A percentile compares a stretch with the other conserved stretches of the same genome.
These are phyloP conservation scores for Sorex fumeus DNA, from an alignment of 2,113 vertebrate genomes.

Conservation along the genomic window DNA sequence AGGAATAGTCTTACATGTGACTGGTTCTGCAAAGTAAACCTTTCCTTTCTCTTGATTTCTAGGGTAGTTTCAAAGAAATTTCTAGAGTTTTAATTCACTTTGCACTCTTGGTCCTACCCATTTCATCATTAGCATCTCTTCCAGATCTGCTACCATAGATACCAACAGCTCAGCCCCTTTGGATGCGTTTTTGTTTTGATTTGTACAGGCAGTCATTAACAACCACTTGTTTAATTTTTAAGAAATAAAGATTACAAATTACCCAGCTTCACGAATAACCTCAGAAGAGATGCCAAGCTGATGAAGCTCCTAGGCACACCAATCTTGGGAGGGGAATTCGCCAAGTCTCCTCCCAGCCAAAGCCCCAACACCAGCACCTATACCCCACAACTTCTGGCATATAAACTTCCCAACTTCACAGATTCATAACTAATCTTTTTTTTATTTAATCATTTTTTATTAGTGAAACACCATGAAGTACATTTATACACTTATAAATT, in stretches of 20 bases:
- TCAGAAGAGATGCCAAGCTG: too few relatives aligned
- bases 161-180: neutral
- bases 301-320: too few relatives aligned
- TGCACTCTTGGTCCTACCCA: neutral
- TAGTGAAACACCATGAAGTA: too few relatives aligned
- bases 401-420: too few relatives aligned
- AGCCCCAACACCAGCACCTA: too few relatives aligned
- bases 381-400: too few relatives aligned
- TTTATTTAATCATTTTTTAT: too few relatives aligned
- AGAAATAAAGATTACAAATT: neutral
- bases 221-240: conserved; percentile 12
- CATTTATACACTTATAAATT: too few relatives aligned
- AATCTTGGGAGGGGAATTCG: too few relatives aligned
- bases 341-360: too few relatives aligned
- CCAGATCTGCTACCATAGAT: neutral
- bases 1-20: neutral
- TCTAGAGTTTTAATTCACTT: conserved; percentile 23
- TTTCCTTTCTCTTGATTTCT: conserved; percentile 55
- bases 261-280: too few relatives aligned
- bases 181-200: neutral
- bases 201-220: conserved; percentile 25
- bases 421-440: too few relatives aligned
- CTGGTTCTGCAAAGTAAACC: conserved; percentile 17
- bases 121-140: neutral
- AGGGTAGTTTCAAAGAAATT: conserved; percentile 45